Evolutionary conservation across 2,797 vertebrate genomes (phyloP).

Genomic region (Zenarchopterus dispar): DNA sequence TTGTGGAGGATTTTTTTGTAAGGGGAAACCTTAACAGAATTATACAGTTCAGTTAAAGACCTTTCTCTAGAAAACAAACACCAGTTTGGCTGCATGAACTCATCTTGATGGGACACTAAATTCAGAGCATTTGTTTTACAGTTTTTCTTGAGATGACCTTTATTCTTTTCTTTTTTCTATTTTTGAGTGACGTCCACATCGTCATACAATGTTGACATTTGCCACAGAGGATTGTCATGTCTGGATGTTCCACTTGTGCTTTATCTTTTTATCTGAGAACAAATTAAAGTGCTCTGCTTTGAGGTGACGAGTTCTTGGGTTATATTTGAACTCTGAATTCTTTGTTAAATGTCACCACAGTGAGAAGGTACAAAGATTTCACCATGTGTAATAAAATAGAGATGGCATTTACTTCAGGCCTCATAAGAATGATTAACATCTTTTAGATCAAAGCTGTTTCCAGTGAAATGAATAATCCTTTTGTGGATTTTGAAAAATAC

Average conservation of each 20-base stretch:
- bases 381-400: slow-evolving; percentile 10
- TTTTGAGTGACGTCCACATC: not conserved
- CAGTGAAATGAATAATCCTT: not conserved
- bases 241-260: slow-evolving; percentile 23
- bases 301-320: slow-evolving; percentile 29
- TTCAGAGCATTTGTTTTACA: not conserved
- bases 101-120: not conserved
- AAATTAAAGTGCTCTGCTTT: slow-evolving; percentile 31
- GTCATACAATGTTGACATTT: slow-evolving; percentile 49
- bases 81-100: not conserved
- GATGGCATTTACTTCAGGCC: not conserved
- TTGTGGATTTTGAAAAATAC: too few relatives aligned
- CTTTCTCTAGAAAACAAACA: not conserved
- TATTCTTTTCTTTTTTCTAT: too few relatives aligned
- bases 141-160: not conserved
- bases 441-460: not conserved
- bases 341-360: slow-evolving; percentile 40
- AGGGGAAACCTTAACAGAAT: too few relatives aligned
- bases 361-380: slow-evolving; percentile 29
- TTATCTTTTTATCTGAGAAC: slow-evolving; percentile 21
- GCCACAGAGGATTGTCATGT: slow-evolving; percentile 24
- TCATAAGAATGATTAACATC: not conserved
- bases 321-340: slow-evolving; percentile 21
- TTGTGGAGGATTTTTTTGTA: too few relatives aligned
- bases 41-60: too few relatives aligned